phyloP scores from a whole-genome alignment of 2,113 vertebrate species.

The Archilochus colubris region DNA sequence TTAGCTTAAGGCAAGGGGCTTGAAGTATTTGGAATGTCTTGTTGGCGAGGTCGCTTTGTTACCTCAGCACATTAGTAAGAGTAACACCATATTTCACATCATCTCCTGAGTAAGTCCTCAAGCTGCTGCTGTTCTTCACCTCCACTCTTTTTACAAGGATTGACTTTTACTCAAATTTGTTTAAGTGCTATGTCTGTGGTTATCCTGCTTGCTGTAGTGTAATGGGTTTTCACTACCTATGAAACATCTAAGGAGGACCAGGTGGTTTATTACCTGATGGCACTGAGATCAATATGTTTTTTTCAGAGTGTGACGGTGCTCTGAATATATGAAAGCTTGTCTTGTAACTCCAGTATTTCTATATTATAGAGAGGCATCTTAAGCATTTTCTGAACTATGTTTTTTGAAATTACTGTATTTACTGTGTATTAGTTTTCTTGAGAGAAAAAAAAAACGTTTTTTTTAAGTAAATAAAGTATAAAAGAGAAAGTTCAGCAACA shows the following conservation, averaged over 20 bases:
- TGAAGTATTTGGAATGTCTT: neutral
- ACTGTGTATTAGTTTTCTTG: neutral
- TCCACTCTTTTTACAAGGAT: neutral
- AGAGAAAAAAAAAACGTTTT: neutral
- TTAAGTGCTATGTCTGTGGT: neutral
- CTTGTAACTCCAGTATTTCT: neutral
- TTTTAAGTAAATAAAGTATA: neutral
- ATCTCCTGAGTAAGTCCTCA: neutral
- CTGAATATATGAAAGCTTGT: neutral
- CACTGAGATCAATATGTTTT: neutral
- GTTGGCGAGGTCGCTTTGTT: neutral
- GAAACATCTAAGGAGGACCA: neutral
- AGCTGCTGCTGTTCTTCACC: neutral
- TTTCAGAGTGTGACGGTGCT: neutral
- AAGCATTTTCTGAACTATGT: neutral
- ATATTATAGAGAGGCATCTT: neutral
- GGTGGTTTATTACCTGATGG: neutral
- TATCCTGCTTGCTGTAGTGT: neutral
- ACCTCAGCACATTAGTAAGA: neutral
- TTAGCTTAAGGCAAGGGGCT: neutral
- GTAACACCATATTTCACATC: neutral
- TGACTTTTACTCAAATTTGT: neutral
- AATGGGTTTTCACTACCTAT: neutral
- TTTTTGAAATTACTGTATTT: neutral
- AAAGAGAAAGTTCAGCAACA: neutral